Evolutionary conservation across 2,113 vertebrate genomes (phyloP).

Genomic region (Sinosuthora webbiana): DNA sequence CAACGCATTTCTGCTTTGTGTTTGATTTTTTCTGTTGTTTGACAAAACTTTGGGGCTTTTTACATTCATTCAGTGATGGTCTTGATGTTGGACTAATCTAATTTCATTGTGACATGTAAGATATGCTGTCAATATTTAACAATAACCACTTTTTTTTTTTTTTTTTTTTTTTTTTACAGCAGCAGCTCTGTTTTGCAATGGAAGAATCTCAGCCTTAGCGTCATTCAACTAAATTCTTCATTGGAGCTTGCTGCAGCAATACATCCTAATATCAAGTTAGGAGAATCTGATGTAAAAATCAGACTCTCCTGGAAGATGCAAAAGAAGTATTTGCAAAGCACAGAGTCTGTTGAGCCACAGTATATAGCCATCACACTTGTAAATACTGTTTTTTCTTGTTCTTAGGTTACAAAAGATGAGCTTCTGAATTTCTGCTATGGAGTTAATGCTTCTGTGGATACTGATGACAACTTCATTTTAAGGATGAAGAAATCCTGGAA

Average conservation of each 20-base stretch:
- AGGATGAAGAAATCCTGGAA: slow-evolving; percentile 68
- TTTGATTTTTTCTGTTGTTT: background rate
- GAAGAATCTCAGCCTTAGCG: background rate
- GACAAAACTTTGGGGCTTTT: background rate
- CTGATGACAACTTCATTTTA: slow-evolving; percentile 56
- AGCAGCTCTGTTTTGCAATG: background rate
- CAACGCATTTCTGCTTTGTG: background rate
- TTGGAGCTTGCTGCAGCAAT: background rate
- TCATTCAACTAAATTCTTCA: background rate
- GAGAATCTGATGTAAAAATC: background rate
- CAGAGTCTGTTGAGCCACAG: background rate
- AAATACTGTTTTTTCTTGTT: background rate
- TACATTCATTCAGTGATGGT: background rate
- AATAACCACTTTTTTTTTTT: background rate
- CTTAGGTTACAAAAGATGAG: slow-evolving; percentile 63
- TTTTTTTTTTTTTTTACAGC: background rate
- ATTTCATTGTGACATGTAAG: background rate
- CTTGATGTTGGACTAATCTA: background rate
- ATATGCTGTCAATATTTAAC: background rate
- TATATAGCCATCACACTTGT: background rate
- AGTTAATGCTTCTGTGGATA: slow-evolving; percentile 63
- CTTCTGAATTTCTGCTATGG: slow-evolving; percentile 66
- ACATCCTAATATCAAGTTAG: background rate
- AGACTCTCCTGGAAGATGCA: background rate
- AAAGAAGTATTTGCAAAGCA: background rate